A percentile compares a stretch with the other conserved stretches of the same genome.
Evolutionary conservation across 1,140 invertebrate species (phyloP).

Genomic region (Trissolcus basalis): DNA sequence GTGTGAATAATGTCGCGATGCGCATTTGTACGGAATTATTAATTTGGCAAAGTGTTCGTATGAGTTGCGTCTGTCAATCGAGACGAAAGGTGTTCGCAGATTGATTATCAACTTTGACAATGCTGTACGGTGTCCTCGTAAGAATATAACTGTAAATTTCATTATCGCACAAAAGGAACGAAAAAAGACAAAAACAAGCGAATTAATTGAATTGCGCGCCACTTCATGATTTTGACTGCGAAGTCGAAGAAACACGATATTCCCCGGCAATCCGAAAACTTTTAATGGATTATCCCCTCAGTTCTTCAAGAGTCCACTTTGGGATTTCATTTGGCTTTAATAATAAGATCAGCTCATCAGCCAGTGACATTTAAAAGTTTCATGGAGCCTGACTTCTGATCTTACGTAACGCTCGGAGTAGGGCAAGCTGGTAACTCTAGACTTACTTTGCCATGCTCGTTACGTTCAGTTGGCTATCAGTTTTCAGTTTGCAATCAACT

Average conservation of each 20-base stretch:
- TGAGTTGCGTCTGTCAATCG: slow-evolving; percentile 8
- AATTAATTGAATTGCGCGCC: slow-evolving; percentile 25
- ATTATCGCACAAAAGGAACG: slow-evolving; percentile 2
- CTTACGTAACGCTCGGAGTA: slow-evolving; percentile 16
- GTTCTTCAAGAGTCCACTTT: slow-evolving; percentile 21
- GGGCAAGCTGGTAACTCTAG: slow-evolving; percentile 19
- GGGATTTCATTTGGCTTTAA: slow-evolving; percentile 41
- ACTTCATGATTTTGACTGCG: slow-evolving; percentile 40
- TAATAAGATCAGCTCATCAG: slow-evolving; percentile 47
- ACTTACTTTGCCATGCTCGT: not conserved
- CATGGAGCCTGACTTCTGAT: slow-evolving; percentile 35
- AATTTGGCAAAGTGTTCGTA: slow-evolving; percentile 31
- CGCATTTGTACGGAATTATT: slow-evolving; percentile 13
- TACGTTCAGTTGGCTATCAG: too few relatives aligned
- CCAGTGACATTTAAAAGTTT: slow-evolving; percentile 45
- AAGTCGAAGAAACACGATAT: slow-evolving; percentile 25
- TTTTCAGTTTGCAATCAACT: too few relatives aligned
- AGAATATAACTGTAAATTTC: too few relatives aligned
- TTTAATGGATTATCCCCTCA: slow-evolving; percentile 52
- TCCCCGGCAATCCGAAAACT: slow-evolving; percentile 32
- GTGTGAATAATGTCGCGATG: slow-evolving; percentile 33
- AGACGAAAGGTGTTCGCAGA: slow-evolving; percentile 11
- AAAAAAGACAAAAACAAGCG: slow-evolving; percentile 22
- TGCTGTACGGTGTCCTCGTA: not conserved
- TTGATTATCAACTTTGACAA: slow-evolving; percentile 15